Evolutionary conservation across 2,113 vertebrate species (phyloP).

Genomic region (Cyanoliseus patagonus): DNA sequence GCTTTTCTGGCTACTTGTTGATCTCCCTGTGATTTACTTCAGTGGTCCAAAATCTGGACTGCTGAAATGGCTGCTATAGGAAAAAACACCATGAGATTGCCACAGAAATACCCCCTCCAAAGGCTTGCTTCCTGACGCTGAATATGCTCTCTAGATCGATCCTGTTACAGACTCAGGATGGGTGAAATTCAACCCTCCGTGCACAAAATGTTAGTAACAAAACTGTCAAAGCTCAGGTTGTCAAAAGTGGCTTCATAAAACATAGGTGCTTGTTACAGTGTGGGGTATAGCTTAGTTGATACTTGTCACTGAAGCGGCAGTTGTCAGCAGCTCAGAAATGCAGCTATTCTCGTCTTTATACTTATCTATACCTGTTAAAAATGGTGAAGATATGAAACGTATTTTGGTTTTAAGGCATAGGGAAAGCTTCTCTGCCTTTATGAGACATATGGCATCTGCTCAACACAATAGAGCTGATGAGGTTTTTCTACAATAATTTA

Average conservation of each 20-base stretch:
- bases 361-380: neutral
- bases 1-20: neutral
- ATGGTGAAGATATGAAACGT: neutral
- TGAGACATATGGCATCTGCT: neutral
- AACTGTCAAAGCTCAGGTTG: neutral
- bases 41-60: neutral
- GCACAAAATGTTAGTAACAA: neutral
- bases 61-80: neutral
- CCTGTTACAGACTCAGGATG: neutral
- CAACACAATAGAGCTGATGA: neutral
- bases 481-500: neutral
- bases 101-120: neutral
- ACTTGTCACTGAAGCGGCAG: neutral
- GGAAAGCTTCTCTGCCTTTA: neutral
- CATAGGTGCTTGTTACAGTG: neutral
- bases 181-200: fast-evolving
- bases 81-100: neutral
- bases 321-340: conserved; percentile 8
- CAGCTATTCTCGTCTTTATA: neutral
- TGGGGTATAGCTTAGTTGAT: neutral
- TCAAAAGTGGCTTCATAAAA: neutral
- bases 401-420: conserved; percentile 17
- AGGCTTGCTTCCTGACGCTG: neutral
- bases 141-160: neutral
- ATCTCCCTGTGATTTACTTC: neutral